Evolutionary conservation across 2,797 vertebrate genomes (phyloP).

Genomic region (Nannoperca obscura): DNA sequence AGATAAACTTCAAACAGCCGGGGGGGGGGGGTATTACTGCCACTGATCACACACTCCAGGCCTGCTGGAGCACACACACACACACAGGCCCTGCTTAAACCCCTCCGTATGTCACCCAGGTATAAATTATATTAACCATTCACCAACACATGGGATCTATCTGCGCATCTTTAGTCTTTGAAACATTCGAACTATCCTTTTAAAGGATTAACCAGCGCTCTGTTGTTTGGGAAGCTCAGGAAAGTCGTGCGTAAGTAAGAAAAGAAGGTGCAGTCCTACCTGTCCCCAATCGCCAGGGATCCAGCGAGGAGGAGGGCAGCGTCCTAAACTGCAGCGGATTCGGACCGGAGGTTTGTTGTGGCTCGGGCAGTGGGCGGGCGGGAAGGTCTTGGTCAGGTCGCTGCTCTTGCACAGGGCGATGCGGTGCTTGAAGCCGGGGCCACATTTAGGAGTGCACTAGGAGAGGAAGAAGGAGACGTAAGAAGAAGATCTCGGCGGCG

Average conservation of each 20-base stretch:
- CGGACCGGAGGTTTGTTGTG: conserved; percentile 93
- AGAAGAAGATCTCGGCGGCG: not conserved
- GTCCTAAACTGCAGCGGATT: conserved; percentile 94
- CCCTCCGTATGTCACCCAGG: conserved; percentile 83
- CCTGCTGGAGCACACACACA: conserved; percentile 58
- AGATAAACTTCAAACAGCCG: conserved; percentile 83
- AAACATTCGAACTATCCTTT: conserved; percentile 41
- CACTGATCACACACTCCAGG: conserved; percentile 72
- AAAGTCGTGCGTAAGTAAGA: not conserved
- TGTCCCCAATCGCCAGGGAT: conserved; percentile 98
- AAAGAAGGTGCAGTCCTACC: conserved; percentile 78
- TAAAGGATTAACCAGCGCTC: conserved; percentile 25
- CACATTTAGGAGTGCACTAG: conserved; percentile 97
- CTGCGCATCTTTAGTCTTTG: conserved; percentile 30
- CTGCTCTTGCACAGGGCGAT: conserved; percentile 98
- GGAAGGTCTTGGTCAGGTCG: conserved; percentile 95
- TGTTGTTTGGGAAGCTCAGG: conserved; percentile 1
- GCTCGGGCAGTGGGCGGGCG: conserved; percentile 89
- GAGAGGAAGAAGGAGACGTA: conserved; percentile 38
- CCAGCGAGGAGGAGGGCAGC: conserved; percentile 97
- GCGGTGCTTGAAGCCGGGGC: conserved; percentile 97
- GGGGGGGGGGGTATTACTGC: conserved; percentile 59
- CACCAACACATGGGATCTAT: conserved; percentile 60
- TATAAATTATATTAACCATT: conserved; percentile 76
- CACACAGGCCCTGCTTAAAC: conserved; percentile 73